A percentile compares a stretch with the other conserved stretches of the same genome.
These are phyloP conservation scores for Helicolenus hilgendorfi DNA, from an alignment of 2,797 vertebrate species.

Conservation along the genomic window DNA sequence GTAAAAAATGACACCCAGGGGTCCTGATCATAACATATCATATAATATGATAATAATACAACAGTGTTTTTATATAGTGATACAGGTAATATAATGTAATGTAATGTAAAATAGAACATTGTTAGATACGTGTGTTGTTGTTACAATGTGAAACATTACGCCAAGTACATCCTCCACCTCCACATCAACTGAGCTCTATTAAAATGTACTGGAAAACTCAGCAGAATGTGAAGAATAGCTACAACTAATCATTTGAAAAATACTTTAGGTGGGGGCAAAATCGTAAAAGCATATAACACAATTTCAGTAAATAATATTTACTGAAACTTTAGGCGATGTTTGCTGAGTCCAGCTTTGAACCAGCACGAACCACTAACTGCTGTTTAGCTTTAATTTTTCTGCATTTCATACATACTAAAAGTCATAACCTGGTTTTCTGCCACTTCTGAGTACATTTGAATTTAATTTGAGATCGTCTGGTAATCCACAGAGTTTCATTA, in stretches of 20 bases:
- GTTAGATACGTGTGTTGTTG: not conserved
- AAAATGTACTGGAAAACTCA: not conserved
- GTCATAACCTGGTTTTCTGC: not conserved
- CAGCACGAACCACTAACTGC: too few relatives aligned
- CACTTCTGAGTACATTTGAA: not conserved
- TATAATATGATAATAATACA: too few relatives aligned
- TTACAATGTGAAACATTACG: not conserved
- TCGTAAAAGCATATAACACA: rapidly evolving
- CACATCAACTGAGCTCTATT: not conserved
- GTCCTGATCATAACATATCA: too few relatives aligned
- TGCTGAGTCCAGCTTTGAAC: not conserved
- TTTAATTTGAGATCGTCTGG: not conserved
- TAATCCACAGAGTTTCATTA: constrained; percentile 8
- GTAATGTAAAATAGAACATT: not conserved
- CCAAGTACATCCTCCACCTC: not conserved
- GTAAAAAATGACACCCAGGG: not conserved
- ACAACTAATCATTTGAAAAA: rapidly evolving
- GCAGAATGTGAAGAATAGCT: not conserved
- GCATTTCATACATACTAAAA: not conserved
- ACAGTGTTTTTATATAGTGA: too few relatives aligned
- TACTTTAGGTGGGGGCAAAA: not conserved
- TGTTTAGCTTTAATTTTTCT: not conserved
- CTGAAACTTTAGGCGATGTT: not conserved
- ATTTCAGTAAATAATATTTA: not conserved
- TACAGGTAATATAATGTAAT: too few relatives aligned